Conservation (phyloP, 2,113 vertebrate genomes). For the Chaetorhynchus papuensis region DNA sequence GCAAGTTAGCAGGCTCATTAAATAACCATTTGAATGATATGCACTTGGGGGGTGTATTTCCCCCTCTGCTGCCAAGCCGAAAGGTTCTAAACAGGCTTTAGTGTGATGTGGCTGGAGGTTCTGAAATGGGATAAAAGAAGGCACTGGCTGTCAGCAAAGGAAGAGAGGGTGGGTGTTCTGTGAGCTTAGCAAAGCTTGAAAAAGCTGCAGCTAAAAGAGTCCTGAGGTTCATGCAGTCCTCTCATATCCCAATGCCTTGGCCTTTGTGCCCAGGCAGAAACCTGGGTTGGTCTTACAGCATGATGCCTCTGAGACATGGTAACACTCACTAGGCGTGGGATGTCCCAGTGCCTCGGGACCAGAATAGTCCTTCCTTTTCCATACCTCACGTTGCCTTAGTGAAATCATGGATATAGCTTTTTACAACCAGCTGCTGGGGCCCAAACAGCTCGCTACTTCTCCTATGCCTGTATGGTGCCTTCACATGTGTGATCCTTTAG, state of each 20-base stretch:
- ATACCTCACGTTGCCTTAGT: not conserved
- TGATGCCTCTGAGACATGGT: fast-evolving
- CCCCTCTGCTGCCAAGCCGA: not conserved
- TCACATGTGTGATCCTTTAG: not conserved
- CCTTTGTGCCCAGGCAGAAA: not conserved
- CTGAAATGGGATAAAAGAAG: not conserved
- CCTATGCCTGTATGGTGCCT: fast-evolving
- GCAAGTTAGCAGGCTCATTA: not conserved
- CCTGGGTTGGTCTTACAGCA: not conserved
- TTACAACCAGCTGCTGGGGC: not conserved
- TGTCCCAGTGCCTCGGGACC: no score
- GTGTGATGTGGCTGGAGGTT: not conserved
- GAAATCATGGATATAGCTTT: not conserved
- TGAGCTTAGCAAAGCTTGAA: not conserved
- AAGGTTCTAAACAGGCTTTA: not conserved
- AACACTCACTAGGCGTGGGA: fast-evolving
- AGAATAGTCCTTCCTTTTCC: not conserved
- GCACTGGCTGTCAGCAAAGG: not conserved
- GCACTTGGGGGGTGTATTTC: not conserved
- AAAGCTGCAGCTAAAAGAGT: not conserved
- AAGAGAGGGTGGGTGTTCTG: not conserved
- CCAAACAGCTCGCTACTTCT: not conserved
- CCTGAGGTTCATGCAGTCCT: not conserved
- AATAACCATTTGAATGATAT: not conserved
- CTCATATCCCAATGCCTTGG: fast-evolving